Base-by-base conservation (phyloP, 2,113 vertebrate species). In the Morone chrysops region DNA sequence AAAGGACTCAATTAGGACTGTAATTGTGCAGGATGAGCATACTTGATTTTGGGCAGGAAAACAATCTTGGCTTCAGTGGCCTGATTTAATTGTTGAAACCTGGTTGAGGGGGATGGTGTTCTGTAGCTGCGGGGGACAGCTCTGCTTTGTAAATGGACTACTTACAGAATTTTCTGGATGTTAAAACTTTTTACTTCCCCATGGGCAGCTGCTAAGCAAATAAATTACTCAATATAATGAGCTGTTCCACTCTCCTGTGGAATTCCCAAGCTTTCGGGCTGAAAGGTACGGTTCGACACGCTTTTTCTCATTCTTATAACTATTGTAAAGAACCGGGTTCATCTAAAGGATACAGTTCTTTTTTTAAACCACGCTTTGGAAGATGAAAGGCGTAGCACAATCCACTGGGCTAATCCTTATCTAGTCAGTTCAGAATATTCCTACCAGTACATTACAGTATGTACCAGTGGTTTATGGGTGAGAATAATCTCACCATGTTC, bases 151-250 rank as follows among this genome's bases (percentile, higher is more conserved):
- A 91, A 94, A 92, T 90, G 83, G 78, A 65, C 87, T 84, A 87
- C 91, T 93, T 90, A 90, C 84, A 81, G 84, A 90, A 92, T 90
- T 86, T 91, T 92, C 81, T 89, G 87, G 87, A 90, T 92, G 88
- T 91, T 90, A 83, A 90, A 91, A 90, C 84, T 90, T 92, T 88
- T 82, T 85, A 43, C 65, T 12, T 77, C 74, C 90, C 88, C 60
- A 51, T 82, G 83, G 90, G 89, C 88, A 75, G 63, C 83, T 40
- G 78, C 91, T 92, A 87, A 90, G 87, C 85, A 93, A 95, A 94
- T 92, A 93, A 86, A 93, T 93, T 86, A 92, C 86, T 78, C 84
- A 67, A 59, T 85, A 82, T 94, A 94, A 94, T 91, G 83, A 94
- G 92, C 90, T 70, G 85, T 73, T 83, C 78, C 41, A 25, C 60